Base-by-base conservation (phyloP, 2,797 vertebrate species). In the Hoplostethus atlanticus region DNA sequence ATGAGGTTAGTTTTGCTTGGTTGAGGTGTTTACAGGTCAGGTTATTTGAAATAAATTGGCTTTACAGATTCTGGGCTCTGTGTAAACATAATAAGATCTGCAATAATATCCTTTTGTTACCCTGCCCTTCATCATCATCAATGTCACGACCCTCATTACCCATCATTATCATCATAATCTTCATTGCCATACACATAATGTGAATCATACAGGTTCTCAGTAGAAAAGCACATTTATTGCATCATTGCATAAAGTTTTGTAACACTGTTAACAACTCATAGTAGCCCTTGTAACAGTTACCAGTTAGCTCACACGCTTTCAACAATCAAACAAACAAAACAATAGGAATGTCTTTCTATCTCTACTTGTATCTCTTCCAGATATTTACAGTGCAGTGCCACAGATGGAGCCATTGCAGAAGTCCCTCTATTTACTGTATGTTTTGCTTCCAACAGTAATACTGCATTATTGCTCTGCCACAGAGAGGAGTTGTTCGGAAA, bases 191-290 rank as follows among this genome's bases (percentile, higher is more conserved):
- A 55, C 12, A 4, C 15, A 55, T 34, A 55, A 6, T 15, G 15
- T 16, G 34, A 16, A 31, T 55, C 31, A 62, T n/a, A 34, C 13
- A 10, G 3, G 11, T 16, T 62, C 42, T 44, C 44, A 34, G 9
- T 62, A 8, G 31, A 7, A 62, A 62, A 62, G 38, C 13, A 48
- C 48, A 28, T 62, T 62, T 62, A 62, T 62, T 62, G 25, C 59
- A 62, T 62, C 13, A 62, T 47, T 34, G 44, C 34, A 25, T 62
- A 4, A 46, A 58, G 56, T 58, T 40, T 38, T 30, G 13, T 62
- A 62, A 62, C 59, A 62, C 59, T 62, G 59, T 48, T 48, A 60
- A 46, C 40, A 62, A 62, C n/a, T 31, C 59, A 62, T 48, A 47
- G 40, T 47, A 62, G 59, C 59, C 59, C 59, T 30, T 61, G 25